Base-by-base conservation (phyloP, 2,797 vertebrate genomes). In the Cuculus canorus region DNA sequence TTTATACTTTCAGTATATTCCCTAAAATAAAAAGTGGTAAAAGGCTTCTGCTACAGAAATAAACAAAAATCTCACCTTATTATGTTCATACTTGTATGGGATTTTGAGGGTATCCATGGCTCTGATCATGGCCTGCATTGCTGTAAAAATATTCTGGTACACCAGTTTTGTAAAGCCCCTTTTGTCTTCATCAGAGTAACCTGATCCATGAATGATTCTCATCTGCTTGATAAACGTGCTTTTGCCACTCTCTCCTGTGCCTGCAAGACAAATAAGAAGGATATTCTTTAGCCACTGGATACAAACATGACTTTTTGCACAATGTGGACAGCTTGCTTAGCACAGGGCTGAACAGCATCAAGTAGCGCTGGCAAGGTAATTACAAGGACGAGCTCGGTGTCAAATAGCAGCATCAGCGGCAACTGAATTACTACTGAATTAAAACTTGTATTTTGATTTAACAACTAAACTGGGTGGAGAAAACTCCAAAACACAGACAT, bases 201-300 rank as follows among this genome's bases (percentile, higher is more conserved):
- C 99, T 4, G 99, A 93, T 35, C 99, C 99, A 28, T 99, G 99
- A 96, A 99, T 99, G 96, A 99, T 99, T 98, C 99, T 98, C 99
- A 99, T 99, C 97, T 99, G 99, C 77, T 99, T 99, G 97, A 99
- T 99, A 66, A 99, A 99, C 2, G 99, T 99, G 96, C 99, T 99
- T 98, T 99, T 99, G 88, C 99, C 99, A 82, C 99, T 99, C 97
- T 99, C 99, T 93, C 99, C 99, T 19, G 99, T 99, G 95, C 99
- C 99, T 99, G 98, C 72, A 98, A 97, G 82, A 96, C 11, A 93
- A 95, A 91, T 27, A 95, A 93, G 56, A 72, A 95, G 5, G 77
- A 93, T 77, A 96, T 4, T 3, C 37, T 98, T 95, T 93, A 96
- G 82, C n/a, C 82, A 80, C 23, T 22, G n/a, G 78, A 91, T 64